Percentiles rank a stretch among this genome's conserved stretches.
These are phyloP conservation scores for Amblyteles armatorius DNA, from an alignment of 2,888 invertebrate genomes.

Conservation along the genomic window DNA sequence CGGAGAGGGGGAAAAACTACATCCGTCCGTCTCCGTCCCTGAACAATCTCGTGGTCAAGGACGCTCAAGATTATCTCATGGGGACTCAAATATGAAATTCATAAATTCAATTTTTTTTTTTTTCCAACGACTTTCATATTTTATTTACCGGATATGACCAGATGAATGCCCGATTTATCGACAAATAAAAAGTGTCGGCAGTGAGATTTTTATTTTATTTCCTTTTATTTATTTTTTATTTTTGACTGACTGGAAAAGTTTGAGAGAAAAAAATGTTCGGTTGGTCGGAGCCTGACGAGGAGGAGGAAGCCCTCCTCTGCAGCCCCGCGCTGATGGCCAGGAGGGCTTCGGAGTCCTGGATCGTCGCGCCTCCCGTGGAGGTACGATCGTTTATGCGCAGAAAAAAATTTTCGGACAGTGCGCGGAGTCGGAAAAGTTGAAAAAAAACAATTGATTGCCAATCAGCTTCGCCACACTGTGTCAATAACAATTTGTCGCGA, in stretches of 20 bases:
- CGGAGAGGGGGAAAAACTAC: constrained; percentile 13
- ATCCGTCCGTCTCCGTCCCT: constrained; percentile 27
- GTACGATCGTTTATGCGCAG: constrained; percentile 82
- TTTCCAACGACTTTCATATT: not conserved
- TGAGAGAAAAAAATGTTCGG: constrained; percentile 87
- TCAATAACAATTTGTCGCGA: constrained; percentile 41
- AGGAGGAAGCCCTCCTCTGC: constrained; percentile 94
- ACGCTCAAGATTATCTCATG: constrained; percentile 1
- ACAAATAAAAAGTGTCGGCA: not conserved
- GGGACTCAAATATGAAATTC: not conserved
- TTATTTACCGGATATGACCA: not conserved
- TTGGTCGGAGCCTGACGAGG: constrained; percentile 92
- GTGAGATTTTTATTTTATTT: not conserved
- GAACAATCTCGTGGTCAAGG: constrained; percentile 42
- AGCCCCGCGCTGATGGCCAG: constrained; percentile 95
- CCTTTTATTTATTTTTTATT: not conserved
- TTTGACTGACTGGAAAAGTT: not conserved
- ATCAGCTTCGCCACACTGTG: constrained; percentile 9
- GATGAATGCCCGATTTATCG: not conserved
- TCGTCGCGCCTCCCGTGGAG: constrained; percentile 94
- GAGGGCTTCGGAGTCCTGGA: constrained; percentile 95
- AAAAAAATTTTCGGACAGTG: not conserved
- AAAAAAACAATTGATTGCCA: not conserved
- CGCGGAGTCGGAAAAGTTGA: not conserved
- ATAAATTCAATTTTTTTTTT: constrained; percentile 2